Conservation (phyloP, 2,797 vertebrate genomes). For the Trichosurus vulpecula region DNA sequence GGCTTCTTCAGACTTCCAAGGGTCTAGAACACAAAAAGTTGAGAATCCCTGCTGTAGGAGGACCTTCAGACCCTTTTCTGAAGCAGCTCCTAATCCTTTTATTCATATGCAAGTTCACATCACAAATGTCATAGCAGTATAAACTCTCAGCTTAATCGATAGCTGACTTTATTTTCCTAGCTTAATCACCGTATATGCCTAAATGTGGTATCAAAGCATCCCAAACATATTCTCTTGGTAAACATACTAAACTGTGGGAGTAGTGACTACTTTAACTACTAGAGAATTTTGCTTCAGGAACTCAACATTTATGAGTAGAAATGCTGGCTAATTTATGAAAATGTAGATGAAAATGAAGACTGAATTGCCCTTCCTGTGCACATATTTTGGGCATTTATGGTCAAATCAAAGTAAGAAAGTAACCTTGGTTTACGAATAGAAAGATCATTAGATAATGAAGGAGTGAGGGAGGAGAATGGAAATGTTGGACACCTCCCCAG, state of each 20-base stretch:
- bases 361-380: too few species aligned
- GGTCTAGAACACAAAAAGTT: background rate
- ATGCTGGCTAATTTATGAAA: background rate
- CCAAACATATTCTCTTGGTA: background rate
- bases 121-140: background rate
- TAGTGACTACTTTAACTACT: slow-evolving; percentile 13
- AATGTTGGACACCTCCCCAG: too few species aligned
- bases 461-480: too few species aligned
- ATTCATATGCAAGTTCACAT: background rate
- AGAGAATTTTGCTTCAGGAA: background rate
- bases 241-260: background rate
- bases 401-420: too few species aligned
- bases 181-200: background rate
- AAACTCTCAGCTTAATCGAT: background rate
- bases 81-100: background rate
- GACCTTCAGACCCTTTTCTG: background rate
- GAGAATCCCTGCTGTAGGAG: background rate
- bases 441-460: too few species aligned
- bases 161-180: background rate
- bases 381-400: too few species aligned
- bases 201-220: too few species aligned
- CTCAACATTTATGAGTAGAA: slow-evolving; percentile 4
- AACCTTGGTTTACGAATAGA: too few species aligned
- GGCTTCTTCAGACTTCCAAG: background rate
- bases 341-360: background rate